Conservation (phyloP, 2,113 vertebrate species). For the Sminthopsis crassicaudata region DNA sequence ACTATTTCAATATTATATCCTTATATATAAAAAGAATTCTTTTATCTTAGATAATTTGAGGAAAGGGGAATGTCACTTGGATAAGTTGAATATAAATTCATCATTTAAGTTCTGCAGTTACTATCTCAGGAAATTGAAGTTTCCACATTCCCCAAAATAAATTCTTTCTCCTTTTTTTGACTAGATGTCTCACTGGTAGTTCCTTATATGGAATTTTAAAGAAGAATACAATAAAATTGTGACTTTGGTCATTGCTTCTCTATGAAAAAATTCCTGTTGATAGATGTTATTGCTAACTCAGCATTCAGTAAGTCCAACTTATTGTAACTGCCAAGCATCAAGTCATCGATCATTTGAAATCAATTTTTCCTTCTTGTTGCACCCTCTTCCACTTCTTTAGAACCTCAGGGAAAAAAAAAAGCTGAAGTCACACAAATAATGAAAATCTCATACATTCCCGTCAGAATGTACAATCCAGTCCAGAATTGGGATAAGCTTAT, state of each 20-base stretch:
- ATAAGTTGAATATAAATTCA: background rate
- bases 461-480: background rate
- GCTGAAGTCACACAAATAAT: background rate
- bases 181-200: background rate
- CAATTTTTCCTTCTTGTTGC: background rate
- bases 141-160: background rate
- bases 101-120: conserved; percentile 13
- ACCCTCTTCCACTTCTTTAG: background rate
- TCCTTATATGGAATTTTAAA: background rate
- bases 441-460: background rate
- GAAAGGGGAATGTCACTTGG: background rate
- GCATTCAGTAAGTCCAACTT: background rate
- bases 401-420: background rate
- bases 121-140: background rate
- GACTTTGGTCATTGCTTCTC: background rate
- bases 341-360: background rate
- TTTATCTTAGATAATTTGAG: background rate
- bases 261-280: background rate
- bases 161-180: background rate
- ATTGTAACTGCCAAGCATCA: rapidly evolving
- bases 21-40: background rate
- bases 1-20: background rate
- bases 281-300: background rate
- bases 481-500: background rate
- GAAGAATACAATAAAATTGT: background rate